Evolutionary conservation across 2,113 vertebrate genomes (phyloP).

Genomic region (Lamprologus sp.): DNA sequence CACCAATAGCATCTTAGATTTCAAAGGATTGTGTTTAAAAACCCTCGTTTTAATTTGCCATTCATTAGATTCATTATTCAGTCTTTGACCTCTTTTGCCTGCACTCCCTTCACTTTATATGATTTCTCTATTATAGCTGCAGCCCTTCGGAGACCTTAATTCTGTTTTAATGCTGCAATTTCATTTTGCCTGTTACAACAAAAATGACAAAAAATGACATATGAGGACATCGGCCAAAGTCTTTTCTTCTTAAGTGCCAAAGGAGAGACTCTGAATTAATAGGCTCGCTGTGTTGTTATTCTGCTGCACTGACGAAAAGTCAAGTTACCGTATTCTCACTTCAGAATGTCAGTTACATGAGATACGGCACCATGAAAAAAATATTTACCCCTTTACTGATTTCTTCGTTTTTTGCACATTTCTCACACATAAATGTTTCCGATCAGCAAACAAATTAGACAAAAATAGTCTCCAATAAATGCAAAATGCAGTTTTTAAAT

Average conservation of each 20-base stretch:
- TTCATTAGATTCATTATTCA: background rate
- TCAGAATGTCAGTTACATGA: background rate
- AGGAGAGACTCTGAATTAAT: conserved; percentile 20
- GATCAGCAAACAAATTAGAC: background rate
- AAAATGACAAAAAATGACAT: conserved; percentile 20
- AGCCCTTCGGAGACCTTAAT: conserved; percentile 20
- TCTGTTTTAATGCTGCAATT: conserved; percentile 7
- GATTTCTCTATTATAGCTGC: background rate
- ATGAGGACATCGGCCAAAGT: conserved; percentile 14
- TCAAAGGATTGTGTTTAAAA: background rate
- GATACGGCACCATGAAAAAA: background rate
- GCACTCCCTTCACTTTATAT: background rate
- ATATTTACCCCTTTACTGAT: background rate
- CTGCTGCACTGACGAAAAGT: conserved; percentile 5
- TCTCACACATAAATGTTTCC: background rate
- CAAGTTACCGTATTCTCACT: background rate
- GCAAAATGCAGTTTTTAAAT: background rate
- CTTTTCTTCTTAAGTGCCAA: background rate
- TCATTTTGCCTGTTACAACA: conserved; percentile 11
- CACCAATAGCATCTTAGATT: background rate
- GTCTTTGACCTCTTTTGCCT: background rate
- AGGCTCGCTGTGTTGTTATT: conserved; percentile 38
- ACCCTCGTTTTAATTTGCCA: background rate
- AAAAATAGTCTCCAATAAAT: background rate
- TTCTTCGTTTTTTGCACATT: background rate